Percentiles rank a stretch among this genome's conserved stretches.
Conservation (phyloP, 2,113 vertebrate genomes). For the Anoura caudifer region DNA sequence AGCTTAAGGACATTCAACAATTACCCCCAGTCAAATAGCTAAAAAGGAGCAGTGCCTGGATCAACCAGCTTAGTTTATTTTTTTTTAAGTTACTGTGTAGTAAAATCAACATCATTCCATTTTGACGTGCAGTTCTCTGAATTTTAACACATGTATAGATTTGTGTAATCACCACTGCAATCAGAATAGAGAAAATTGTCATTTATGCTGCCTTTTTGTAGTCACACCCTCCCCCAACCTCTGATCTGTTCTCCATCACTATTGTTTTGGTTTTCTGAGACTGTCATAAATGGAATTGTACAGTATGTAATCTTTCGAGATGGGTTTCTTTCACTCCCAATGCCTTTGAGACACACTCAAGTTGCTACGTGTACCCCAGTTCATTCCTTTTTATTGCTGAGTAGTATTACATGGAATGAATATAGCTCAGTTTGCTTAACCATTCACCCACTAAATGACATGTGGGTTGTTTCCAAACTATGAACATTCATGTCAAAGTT, state of each 20-base stretch:
- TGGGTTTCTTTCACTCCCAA: neutral
- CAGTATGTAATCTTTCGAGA: neutral
- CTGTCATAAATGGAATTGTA: neutral
- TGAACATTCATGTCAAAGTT: neutral
- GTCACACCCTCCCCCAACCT: neutral
- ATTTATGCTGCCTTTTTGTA: neutral
- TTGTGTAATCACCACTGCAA: neutral
- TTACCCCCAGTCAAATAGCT: neutral
- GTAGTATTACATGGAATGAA: neutral
- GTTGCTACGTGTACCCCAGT: neutral
- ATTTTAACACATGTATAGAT: neutral
- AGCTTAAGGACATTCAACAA: neutral
- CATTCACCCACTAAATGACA: neutral
- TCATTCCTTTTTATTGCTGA: neutral
- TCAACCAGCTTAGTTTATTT: neutral
- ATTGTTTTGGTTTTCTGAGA: neutral
- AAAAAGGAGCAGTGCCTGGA: neutral
- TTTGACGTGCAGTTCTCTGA: neutral
- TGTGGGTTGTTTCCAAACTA: neutral
- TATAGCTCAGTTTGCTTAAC: neutral
- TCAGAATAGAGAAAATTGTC: neutral
- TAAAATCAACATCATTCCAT: neutral
- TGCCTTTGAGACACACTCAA: neutral
- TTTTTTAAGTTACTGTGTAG: neutral
- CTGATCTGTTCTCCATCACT: neutral